Conservation (phyloP, 2,113 vertebrate species). For the Dermatemys mawii region DNA sequence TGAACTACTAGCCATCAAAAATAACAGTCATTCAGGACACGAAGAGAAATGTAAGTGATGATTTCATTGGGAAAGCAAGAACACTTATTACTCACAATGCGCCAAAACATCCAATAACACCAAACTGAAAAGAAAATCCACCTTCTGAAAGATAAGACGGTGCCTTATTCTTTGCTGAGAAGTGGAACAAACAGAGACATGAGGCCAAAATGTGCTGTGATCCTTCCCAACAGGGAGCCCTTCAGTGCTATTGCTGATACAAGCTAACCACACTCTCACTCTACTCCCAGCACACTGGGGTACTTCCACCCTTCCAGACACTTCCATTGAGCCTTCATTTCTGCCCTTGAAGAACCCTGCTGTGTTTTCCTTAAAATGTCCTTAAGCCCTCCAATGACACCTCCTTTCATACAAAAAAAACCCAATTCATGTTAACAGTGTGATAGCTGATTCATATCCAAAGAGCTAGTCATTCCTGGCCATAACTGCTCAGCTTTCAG, state of each 20-base stretch:
- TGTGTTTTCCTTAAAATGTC: neutral
- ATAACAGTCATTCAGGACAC: neutral
- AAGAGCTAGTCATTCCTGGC: neutral
- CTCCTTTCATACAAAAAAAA: neutral
- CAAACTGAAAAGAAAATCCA: neutral
- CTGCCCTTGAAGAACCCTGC: neutral
- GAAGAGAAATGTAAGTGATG: fast-evolving
- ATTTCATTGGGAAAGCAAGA: neutral
- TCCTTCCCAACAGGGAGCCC: neutral
- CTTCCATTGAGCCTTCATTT: neutral
- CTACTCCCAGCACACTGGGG: neutral
- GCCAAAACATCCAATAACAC: neutral
- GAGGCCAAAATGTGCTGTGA: neutral
- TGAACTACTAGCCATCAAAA: neutral
- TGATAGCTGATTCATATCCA: neutral
- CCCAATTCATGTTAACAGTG: neutral
- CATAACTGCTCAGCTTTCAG: neutral
- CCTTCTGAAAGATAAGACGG: neutral
- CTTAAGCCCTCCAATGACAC: neutral
- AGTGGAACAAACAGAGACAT: neutral
- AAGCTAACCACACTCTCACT: neutral
- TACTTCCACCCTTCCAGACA: neutral
- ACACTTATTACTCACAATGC: neutral
- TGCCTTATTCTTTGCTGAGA: neutral
- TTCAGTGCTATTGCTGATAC: neutral